These are phyloP conservation scores for Deroptyus accipitrinus DNA, from an alignment of 2,113 vertebrate species.

Conservation along the genomic window DNA sequence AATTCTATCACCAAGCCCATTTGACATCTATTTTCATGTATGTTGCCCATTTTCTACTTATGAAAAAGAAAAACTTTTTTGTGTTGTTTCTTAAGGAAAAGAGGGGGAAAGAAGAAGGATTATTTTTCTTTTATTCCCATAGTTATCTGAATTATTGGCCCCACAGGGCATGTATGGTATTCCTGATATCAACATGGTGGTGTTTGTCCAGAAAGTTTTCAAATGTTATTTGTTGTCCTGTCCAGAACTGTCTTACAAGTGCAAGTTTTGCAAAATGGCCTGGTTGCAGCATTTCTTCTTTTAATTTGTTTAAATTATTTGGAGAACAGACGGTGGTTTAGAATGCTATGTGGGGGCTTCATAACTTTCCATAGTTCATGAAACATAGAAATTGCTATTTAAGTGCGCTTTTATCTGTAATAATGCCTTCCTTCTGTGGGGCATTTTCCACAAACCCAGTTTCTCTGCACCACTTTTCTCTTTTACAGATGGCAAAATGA, in stretches of 20 bases:
- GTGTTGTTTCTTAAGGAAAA: not conserved
- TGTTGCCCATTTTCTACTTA: not conserved
- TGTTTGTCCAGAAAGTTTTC: slow-evolving; percentile 1
- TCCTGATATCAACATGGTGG: not conserved
- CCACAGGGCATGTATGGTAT: not conserved
- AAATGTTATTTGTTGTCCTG: not conserved
- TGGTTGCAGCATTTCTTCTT: not conserved
- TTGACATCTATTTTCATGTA: not conserved
- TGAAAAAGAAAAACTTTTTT: not conserved
- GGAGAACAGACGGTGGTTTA: not conserved
- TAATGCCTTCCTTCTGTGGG: slow-evolving; percentile 41
- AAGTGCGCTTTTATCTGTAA: slow-evolving; percentile 4
- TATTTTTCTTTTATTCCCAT: not conserved
- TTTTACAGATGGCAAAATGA: slow-evolving; percentile 58
- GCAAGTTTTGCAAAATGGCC: not conserved
- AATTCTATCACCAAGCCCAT: not conserved
- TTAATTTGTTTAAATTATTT: not conserved
- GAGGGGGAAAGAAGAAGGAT: not conserved
- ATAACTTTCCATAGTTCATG: not conserved
- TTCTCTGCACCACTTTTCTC: slow-evolving; percentile 32
- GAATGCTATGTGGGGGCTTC: not conserved
- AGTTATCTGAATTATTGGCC: not conserved
- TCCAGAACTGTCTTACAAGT: not conserved
- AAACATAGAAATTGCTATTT: slow-evolving; percentile 14
- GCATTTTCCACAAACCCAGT: slow-evolving; percentile 31